Evolutionary conservation across 2,113 vertebrate species (phyloP), one percentile per base, ranked within the genome.

Genomic region (Serilophus lunatus): DNA sequence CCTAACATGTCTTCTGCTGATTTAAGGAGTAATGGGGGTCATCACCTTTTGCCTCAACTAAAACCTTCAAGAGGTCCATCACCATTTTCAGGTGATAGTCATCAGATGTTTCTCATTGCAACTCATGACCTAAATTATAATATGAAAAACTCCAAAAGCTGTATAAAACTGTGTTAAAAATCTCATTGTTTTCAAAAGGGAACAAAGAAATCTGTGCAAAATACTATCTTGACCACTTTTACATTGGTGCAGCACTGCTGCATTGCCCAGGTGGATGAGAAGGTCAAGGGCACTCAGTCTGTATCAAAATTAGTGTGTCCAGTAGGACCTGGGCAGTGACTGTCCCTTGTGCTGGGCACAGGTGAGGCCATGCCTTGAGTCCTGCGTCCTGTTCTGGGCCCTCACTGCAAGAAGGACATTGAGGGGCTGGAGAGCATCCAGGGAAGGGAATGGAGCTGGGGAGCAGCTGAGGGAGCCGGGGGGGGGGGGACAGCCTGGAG

Each of bases 391-490:
- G 24, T 31, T 47, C 54, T 53, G 60, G 24, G 24, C 10, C 18
- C 13, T 23, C 44, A 29, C 1, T 9, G 8, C 45, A 18, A 38
- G 14, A 38, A 35, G 14, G 50, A 3, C 6, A 5, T 2, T 1
- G 35, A 64, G 25, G 31, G 42, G 5, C 66, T 72, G 35, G 25
- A 12, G 22, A 0, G 0, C 25, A 33, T 53, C 28, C 38, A n/a
- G 69, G 8, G 45, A 0, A 17, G 45, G 22, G 44, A 66, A 51
- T 0, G 0, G 36, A 29, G 36, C 36, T 66, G 50, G 36, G 51
- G 10, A 87, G 40, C 0, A 1, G 47, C 47, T 88, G 50, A 80
- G 57, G 50, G 85, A 33, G 42, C 57, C 36, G 76, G n/a, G 3
- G 40, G 40, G 40, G n/a, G 76, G 40, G 42, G 26, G 68, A 72